These are phyloP conservation scores for Lypha dubia DNA, from an alignment of 2,888 invertebrate species.

Conservation along the genomic window DNA sequence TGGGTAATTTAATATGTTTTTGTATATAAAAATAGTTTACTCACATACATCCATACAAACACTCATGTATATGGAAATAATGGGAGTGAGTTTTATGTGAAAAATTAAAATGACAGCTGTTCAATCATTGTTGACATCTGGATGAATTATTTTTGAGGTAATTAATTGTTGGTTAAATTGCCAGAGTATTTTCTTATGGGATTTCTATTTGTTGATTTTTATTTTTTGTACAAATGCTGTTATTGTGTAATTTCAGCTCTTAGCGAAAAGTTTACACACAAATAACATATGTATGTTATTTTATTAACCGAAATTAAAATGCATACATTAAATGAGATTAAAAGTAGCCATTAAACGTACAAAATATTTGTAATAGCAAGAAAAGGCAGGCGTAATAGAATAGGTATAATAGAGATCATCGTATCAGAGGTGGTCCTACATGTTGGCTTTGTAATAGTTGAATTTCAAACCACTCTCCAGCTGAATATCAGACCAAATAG, in stretches of 20 bases:
- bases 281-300: no score
- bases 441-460: no score
- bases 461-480: no score
- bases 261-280: not conserved
- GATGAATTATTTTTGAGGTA: slow-evolving; percentile 27
- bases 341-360: no score
- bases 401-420: no score
- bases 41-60: not conserved
- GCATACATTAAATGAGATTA: no score
- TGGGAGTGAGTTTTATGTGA: not conserved
- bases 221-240: slow-evolving; percentile 18
- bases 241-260: not conserved
- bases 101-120: slow-evolving; percentile 50
- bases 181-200: not conserved
- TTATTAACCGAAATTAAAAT: not conserved
- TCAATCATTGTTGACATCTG: slow-evolving; percentile 60
- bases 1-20: no score
- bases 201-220: slow-evolving; percentile 4
- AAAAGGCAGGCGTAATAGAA: no score
- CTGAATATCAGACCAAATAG: no score
- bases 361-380: no score
- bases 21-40: not conserved
- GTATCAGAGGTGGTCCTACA: no score
- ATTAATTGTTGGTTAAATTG: slow-evolving; percentile 6
- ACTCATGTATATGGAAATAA: not conserved